Evolutionary conservation across 2,113 vertebrate genomes (phyloP).

Genomic region (Emydura subglobosa): DNA sequence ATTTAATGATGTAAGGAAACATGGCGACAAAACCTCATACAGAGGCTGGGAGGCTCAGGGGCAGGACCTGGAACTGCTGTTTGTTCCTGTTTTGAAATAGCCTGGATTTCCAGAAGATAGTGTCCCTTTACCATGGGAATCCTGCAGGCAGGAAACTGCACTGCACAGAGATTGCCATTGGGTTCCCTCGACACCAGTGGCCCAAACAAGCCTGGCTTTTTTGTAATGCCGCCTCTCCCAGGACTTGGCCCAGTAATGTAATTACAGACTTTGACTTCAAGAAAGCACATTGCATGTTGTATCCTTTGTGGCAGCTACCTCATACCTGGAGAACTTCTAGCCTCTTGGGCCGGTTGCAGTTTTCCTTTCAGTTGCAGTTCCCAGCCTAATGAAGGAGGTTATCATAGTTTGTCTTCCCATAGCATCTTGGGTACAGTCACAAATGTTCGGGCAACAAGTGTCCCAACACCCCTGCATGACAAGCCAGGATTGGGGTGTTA

Average conservation of each 20-base stretch:
- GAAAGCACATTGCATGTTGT: not conserved
- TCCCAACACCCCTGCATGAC: not conserved
- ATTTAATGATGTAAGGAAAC: too few relatives aligned
- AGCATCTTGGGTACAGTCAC: not conserved
- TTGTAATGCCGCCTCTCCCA: not conserved
- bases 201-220: not conserved
- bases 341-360: not conserved
- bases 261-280: not conserved
- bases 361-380: not conserved
- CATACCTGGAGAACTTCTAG: not conserved
- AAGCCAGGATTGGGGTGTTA: not conserved
- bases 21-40: not conserved
- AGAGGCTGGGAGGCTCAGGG: not conserved
- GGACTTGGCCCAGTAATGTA: not conserved
- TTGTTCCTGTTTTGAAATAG: not conserved
- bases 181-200: not conserved
- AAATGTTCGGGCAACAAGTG: not conserved
- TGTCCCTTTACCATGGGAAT: too few relatives aligned
- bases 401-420: not conserved
- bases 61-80: not conserved
- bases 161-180: not conserved
- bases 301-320: not conserved
- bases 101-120: not conserved
- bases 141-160: not conserved
- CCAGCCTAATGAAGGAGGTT: not conserved